Conservation (phyloP, 2,113 vertebrate genomes). For the Phylloscopus trochilus region DNA sequence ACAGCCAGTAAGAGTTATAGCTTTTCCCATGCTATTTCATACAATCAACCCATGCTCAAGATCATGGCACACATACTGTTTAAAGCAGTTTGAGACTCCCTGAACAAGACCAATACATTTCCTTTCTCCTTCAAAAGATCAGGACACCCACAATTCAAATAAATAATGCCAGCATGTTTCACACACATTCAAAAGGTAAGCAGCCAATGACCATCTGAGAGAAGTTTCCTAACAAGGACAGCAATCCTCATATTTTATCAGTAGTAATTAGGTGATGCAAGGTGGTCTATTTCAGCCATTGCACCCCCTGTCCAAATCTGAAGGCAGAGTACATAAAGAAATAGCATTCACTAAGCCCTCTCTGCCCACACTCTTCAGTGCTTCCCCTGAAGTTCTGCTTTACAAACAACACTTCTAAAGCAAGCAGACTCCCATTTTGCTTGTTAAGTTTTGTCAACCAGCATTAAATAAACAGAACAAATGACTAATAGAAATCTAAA, state of each 20-base stretch:
- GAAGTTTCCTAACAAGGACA: background rate
- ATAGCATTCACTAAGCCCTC: background rate
- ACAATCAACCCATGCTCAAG: background rate
- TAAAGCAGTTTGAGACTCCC: background rate
- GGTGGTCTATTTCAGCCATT: background rate
- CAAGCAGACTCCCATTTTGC: background rate
- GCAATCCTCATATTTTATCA: background rate
- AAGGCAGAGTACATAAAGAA: background rate
- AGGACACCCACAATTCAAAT: background rate
- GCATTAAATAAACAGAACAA: background rate
- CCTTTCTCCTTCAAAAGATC: background rate
- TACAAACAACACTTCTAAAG: background rate
- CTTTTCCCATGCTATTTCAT: background rate
- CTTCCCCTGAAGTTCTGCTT: background rate
- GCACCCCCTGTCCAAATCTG: background rate
- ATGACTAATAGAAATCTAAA: background rate
- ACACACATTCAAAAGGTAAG: background rate
- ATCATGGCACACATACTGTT: background rate
- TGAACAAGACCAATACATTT: background rate
- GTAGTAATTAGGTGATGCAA: background rate
- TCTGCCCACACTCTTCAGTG: background rate
- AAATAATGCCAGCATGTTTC: background rate
- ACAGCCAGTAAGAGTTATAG: background rate
- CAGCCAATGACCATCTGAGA: background rate
- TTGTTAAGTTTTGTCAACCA: background rate